Evolutionary conservation across 2,797 vertebrate species (phyloP).

Genomic region (Characodon lateralis): DNA sequence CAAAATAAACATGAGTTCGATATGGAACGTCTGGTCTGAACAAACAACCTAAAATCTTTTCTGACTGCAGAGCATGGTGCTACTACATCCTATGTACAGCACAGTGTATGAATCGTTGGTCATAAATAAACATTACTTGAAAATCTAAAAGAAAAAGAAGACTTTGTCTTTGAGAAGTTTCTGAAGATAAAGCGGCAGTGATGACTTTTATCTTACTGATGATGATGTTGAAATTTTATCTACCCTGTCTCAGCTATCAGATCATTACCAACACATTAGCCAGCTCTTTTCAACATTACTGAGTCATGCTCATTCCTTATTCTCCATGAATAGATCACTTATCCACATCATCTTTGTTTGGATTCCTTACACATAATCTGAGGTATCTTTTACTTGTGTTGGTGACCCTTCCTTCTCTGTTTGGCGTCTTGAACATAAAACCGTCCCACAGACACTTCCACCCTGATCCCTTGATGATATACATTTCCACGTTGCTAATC

Average conservation of each 20-base stretch:
- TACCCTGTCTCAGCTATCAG: conserved; percentile 32
- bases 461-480: conserved; percentile 32
- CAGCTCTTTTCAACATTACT: conserved; percentile 27
- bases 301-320: conserved; percentile 24
- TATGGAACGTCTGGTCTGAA: no score
- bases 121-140: neutral
- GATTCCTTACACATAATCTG: conserved; percentile 2
- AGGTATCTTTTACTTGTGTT: neutral
- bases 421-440: conserved; percentile 58
- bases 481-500: conserved; percentile 32
- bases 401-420: conserved; percentile 17
- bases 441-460: conserved; percentile 39
- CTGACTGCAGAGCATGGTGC: no score
- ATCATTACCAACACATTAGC: conserved; percentile 29
- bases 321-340: conserved; percentile 3
- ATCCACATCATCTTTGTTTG: neutral
- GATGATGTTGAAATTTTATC: conserved; percentile 47
- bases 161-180: conserved; percentile 1
- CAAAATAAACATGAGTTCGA: no score
- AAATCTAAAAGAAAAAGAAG: neutral
- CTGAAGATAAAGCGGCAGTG: conserved; percentile 19
- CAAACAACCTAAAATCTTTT: no score
- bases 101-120: neutral
- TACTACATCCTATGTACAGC: neutral
- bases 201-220: conserved; percentile 30